A percentile compares a stretch with the other conserved stretches of the same genome.
Conservation (phyloP, 2,113 vertebrate species). For the Peucedramus taeniatus region DNA sequence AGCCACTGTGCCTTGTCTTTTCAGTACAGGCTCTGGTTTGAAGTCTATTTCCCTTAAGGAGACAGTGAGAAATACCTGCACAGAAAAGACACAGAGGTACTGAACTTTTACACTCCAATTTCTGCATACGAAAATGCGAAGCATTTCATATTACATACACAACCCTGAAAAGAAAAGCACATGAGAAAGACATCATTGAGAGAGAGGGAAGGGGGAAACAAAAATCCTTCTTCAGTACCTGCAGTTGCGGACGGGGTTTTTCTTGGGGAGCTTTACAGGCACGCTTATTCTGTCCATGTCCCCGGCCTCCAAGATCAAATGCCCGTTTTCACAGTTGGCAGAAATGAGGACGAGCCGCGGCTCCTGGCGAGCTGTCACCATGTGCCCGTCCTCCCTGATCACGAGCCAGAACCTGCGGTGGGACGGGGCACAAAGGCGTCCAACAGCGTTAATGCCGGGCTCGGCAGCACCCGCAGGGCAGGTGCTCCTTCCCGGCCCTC, state of each 20-base stretch:
- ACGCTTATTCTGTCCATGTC: slow-evolving; percentile 77
- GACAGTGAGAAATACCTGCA: fast-evolving
- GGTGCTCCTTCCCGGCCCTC: background rate
- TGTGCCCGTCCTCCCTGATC: slow-evolving; percentile 82
- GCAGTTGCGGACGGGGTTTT: slow-evolving; percentile 64
- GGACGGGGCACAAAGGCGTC: background rate
- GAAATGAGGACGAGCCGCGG: slow-evolving; percentile 85
- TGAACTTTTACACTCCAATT: background rate
- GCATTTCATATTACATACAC: background rate
- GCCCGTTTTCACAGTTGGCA: slow-evolving; percentile 51
- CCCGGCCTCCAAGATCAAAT: slow-evolving; percentile 73
- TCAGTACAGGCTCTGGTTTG: background rate
- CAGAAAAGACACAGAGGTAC: background rate
- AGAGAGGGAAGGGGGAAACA: background rate
- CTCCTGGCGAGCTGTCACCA: slow-evolving; percentile 88
- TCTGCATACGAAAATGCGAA: background rate
- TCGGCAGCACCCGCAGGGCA: background rate
- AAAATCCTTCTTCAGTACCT: slow-evolving; percentile 41
- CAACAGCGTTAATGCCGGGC: background rate
- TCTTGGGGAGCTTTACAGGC: slow-evolving; percentile 66
- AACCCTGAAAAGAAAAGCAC: background rate
- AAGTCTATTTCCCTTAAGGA: background rate
- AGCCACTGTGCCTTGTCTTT: background rate
- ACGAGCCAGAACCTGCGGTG: slow-evolving; percentile 86
- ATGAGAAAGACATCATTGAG: background rate